Percentiles rank a stretch among this genome's conserved stretches.
Evolutionary conservation across 1,140 invertebrate species (phyloP).

Genomic region (Calycopis cecrops): DNA sequence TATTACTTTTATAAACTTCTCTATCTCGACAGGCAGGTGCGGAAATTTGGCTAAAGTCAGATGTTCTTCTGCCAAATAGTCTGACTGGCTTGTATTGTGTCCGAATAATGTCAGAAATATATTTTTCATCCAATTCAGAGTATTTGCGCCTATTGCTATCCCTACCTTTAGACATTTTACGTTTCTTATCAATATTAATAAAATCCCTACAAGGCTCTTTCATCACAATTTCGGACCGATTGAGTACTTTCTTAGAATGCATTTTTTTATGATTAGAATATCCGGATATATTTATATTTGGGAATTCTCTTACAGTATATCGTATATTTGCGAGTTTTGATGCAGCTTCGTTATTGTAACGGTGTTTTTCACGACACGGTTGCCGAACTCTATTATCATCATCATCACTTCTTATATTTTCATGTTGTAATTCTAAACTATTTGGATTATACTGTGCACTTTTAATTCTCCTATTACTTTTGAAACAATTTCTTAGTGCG

Average conservation of each 20-base stretch:
- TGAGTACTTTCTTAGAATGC: conserved; percentile 15
- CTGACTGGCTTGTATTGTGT: conserved; percentile 56
- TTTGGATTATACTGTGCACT: too few species aligned
- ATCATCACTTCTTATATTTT: too few species aligned
- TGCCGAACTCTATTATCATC: too few species aligned
- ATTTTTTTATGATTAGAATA: conserved; percentile 17
- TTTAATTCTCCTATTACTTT: conserved; percentile 15
- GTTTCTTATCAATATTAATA: not conserved
- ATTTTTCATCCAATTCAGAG: conserved; percentile 43
- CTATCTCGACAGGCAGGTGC: conserved; percentile 59
- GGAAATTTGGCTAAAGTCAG: conserved; percentile 55
- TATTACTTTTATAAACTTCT: conserved; percentile 35
- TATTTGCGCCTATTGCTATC: conserved; percentile 26
- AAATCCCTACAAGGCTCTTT: too few species aligned
- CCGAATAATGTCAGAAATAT: conserved; percentile 58
- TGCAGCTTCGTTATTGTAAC: too few species aligned
- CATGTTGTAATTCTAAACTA: conserved; percentile 15
- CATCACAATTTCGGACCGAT: conserved; percentile 6
- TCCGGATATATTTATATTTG: conserved; percentile 1
- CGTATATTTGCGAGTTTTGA: too few species aligned
- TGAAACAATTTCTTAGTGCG: conserved; percentile 18
- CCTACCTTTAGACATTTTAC: conserved; percentile 24
- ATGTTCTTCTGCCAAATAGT: conserved; percentile 46
- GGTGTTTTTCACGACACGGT: too few species aligned
- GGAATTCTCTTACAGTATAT: too few species aligned